A percentile compares a stretch with the other conserved stretches of the same genome.
Conservation (phyloP, 37 sponge, comb jelly and placozoan genomes). For the Axinella damicornis region DNA sequence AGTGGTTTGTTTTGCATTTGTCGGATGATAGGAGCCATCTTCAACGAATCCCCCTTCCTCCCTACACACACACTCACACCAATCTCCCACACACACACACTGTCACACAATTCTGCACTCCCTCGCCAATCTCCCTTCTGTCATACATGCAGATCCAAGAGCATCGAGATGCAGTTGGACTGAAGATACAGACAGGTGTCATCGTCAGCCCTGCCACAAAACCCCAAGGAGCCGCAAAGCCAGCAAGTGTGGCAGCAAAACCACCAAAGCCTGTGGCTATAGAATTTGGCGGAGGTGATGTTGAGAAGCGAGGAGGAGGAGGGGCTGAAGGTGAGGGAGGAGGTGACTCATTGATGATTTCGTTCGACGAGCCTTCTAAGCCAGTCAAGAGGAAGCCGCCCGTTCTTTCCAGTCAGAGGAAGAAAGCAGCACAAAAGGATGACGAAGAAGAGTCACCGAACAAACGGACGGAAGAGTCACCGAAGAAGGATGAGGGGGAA, state of each 20-base stretch:
- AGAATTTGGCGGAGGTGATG: no score
- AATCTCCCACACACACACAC: no score
- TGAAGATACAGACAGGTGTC: constrained; percentile 65
- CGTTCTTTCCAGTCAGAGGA: constrained; percentile 15
- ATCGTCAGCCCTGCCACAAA: constrained; percentile 38
- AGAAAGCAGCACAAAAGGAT: neutral
- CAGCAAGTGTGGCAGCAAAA: neutral
- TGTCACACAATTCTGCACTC: no score
- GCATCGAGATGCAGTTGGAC: constrained; percentile 72
- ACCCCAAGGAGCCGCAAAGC: constrained; percentile 41
- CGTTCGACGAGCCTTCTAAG: neutral
- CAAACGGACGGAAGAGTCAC: neutral
- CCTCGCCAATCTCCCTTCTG: no score
- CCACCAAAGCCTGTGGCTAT: no score
- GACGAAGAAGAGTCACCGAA: neutral
- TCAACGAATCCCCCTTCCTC: no score
- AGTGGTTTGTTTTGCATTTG: no score
- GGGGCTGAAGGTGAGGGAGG: no score
- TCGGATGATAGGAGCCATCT: no score
- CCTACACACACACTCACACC: no score
- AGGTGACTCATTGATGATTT: no score
- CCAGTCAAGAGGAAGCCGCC: constrained; percentile 46
- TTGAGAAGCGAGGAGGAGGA: no score
- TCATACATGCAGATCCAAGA: constrained; percentile 88
- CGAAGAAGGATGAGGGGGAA: neutral